Evolutionary conservation across 2,113 vertebrate species (phyloP).

Genomic region (Lamprologus callipterus): DNA sequence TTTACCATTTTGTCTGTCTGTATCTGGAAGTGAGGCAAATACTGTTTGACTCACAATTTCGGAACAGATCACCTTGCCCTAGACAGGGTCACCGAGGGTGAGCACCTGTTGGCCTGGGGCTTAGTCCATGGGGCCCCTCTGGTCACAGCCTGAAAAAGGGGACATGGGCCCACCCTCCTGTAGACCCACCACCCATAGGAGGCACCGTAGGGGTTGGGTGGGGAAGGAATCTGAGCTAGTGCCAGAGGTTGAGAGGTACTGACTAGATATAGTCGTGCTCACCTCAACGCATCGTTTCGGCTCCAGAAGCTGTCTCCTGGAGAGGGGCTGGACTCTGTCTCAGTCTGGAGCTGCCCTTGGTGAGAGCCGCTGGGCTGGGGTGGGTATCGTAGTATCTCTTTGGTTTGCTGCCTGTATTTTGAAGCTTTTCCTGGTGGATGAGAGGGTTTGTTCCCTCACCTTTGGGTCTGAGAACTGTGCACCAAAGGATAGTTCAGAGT

Average conservation of each 20-base stretch:
- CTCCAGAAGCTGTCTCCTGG: neutral
- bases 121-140: neutral
- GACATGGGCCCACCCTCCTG: neutral
- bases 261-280: neutral
- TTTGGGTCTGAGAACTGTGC: neutral
- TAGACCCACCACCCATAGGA: neutral
- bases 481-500: neutral
- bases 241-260: neutral
- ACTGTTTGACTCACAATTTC: neutral
- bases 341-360: neutral
- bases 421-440: neutral
- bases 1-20: neutral
- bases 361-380: neutral
- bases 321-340: neutral
- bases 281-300: neutral
- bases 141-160: neutral
- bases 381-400: neutral
- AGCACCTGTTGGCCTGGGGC: neutral
- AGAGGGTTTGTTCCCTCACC: neutral
- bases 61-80: neutral
- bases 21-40: neutral
- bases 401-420: neutral
- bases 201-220: neutral
- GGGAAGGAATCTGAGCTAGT: neutral
- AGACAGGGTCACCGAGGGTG: neutral